Evolutionary conservation across 1,140 invertebrate species (phyloP).

Genomic region (Ooceraea biroi): DNA sequence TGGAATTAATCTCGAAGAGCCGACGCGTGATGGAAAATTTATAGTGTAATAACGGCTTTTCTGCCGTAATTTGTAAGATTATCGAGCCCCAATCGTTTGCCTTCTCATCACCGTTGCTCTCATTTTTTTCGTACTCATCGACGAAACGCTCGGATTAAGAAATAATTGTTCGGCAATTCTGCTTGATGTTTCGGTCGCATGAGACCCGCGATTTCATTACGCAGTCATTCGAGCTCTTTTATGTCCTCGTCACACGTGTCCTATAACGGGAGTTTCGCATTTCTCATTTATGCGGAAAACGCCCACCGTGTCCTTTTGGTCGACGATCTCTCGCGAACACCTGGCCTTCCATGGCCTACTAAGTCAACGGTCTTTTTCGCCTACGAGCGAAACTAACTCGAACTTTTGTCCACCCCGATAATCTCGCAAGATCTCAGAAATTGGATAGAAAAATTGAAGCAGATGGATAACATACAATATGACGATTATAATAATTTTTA

Average conservation of each 20-base stretch:
- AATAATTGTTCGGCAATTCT: slow-evolving; percentile 63
- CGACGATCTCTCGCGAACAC: slow-evolving; percentile 48
- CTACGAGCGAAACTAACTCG: background rate
- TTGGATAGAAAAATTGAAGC: background rate
- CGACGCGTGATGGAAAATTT: slow-evolving; percentile 2
- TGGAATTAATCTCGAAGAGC: background rate
- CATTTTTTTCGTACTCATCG: background rate
- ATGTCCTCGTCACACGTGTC: slow-evolving; percentile 65
- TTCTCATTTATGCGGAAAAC: slow-evolving; percentile 62
- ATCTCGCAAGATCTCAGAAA: background rate
- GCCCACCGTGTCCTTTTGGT: slow-evolving; percentile 36
- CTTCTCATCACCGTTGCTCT: background rate
- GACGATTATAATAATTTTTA: background rate
- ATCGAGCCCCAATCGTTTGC: background rate
- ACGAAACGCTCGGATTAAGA: slow-evolving; percentile 23
- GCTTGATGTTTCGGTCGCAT: slow-evolving; percentile 71
- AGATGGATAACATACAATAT: background rate
- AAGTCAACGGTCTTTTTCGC: background rate
- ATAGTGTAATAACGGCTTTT: background rate
- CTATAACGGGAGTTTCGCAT: slow-evolving; percentile 64
- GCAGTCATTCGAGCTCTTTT: slow-evolving; percentile 59
- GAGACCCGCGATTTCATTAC: slow-evolving; percentile 76
- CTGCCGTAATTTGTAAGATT: slow-evolving; percentile 27
- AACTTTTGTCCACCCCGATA: background rate
- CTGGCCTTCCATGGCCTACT: slow-evolving; percentile 48